Percentiles rank a stretch among this genome's conserved stretches.
phyloP scores from a whole-genome alignment of 2,113 vertebrate genomes.

The Motacilla tschutschensis region DNA sequence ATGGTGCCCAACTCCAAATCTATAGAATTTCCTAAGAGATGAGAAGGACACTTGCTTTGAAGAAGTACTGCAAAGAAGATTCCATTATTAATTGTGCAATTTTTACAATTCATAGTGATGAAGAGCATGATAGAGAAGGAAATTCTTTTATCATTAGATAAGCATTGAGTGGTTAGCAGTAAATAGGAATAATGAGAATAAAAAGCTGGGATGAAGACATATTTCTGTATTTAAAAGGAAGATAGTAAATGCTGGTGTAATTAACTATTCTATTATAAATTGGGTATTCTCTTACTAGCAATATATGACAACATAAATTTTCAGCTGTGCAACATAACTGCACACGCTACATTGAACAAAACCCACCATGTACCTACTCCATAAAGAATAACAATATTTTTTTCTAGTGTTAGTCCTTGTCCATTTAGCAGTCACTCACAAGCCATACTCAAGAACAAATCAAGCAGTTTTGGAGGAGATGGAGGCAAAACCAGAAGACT shows the following conservation, averaged over 20 bases:
- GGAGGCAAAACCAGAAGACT: neutral
- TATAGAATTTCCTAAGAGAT: neutral
- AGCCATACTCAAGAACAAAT: neutral
- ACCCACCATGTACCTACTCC: neutral
- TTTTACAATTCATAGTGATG: neutral
- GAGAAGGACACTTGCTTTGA: neutral
- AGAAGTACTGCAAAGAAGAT: neutral
- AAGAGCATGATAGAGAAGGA: neutral
- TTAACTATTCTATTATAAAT: neutral
- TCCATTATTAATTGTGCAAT: neutral
- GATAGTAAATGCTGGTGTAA: neutral
- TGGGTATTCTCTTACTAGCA: neutral
- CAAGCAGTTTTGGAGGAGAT: neutral
- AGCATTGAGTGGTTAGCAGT: neutral
- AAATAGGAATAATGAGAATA: neutral
- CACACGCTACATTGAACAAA: neutral
- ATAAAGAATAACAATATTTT: neutral
- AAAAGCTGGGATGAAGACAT: neutral
- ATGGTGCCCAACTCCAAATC: neutral
- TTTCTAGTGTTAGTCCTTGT: neutral
- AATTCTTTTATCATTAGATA: neutral
- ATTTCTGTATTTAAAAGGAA: neutral
- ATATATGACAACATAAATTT: neutral
- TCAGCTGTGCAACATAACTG: neutral
- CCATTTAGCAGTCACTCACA: neutral